A percentile compares a stretch with the other conserved stretches of the same genome.
Conservation (phyloP, 2,888 invertebrate genomes). For the Nymphalis urticae region DNA sequence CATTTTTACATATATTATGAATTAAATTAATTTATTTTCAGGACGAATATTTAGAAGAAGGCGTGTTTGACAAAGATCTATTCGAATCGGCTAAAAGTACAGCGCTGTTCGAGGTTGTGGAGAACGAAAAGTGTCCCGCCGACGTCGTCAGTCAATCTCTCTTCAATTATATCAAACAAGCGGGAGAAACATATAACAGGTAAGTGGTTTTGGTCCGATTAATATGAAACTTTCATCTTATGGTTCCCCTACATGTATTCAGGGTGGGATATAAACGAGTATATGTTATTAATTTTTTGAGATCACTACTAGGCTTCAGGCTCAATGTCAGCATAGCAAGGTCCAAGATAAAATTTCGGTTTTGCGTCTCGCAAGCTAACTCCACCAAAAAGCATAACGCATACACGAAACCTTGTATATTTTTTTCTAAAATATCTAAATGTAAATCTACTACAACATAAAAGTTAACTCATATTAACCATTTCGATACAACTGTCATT, state of each 20-base stretch:
- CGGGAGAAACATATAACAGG: conserved; percentile 86
- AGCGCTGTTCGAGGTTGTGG: conserved; percentile 92
- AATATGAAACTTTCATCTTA: too few relatives aligned
- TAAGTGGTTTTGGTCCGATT: conserved; percentile 46
- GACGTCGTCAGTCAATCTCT: conserved; percentile 87
- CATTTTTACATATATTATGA: not conserved
- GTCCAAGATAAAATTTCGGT: too few relatives aligned
- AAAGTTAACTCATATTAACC: too few relatives aligned
- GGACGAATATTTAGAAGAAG: conserved; percentile 83
- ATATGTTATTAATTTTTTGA: not conserved
- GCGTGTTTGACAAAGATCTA: conserved; percentile 86
- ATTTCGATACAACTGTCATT: too few relatives aligned
- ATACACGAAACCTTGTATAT: too few relatives aligned
- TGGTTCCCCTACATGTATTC: not conserved
- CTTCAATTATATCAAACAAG: conserved; percentile 85
- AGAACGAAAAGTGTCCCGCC: conserved; percentile 89
- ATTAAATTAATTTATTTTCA: conserved; percentile 45
- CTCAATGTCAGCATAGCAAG: too few relatives aligned
- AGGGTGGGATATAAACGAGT: not conserved
- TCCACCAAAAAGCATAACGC: too few relatives aligned
- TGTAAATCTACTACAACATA: too few relatives aligned
- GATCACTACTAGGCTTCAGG: too few relatives aligned
- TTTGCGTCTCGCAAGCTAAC: too few relatives aligned
- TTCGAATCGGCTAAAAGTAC: conserved; percentile 93
- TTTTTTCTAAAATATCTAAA: too few relatives aligned